Percentiles rank a stretch among this genome's conserved stretches.
Conservation (phyloP, 2,888 invertebrate species). For the Sphaerophoria taeniata region DNA sequence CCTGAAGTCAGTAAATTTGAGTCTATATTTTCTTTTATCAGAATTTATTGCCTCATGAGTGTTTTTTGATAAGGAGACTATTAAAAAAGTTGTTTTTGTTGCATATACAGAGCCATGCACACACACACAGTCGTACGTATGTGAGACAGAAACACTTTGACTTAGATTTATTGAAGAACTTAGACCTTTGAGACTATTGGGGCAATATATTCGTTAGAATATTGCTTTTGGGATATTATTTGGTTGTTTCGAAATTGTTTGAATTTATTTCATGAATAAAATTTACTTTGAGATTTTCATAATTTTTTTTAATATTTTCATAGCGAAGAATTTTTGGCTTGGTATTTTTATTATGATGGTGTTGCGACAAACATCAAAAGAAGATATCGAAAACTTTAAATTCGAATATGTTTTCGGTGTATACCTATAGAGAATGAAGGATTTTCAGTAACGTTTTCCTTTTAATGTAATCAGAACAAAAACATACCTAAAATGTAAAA, state of each 20-base stretch:
- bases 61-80: constrained; percentile 40
- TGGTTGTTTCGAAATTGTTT: not conserved
- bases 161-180: constrained; percentile 39
- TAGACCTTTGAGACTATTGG: constrained; percentile 16
- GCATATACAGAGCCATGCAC: constrained; percentile 17
- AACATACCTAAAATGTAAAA: too few relatives aligned
- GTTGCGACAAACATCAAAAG: too few relatives aligned
- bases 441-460: too few relatives aligned
- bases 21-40: constrained; percentile 49
- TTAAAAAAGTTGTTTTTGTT: constrained; percentile 27
- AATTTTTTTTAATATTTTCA: not conserved
- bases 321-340: too few relatives aligned
- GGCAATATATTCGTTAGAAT: constrained; percentile 10
- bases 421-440: too few relatives aligned
- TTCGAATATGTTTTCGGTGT: too few relatives aligned
- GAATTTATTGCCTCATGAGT: constrained; percentile 53
- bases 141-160: constrained; percentile 3
- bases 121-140: too few relatives aligned
- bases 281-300: constrained; percentile 19
- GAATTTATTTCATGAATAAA: not conserved
- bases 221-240: constrained; percentile 13
- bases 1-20: constrained; percentile 47
- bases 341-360: too few relatives aligned
- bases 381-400: too few relatives aligned
- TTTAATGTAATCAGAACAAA: too few relatives aligned